These are phyloP conservation scores for Prenolepis imparis DNA, from an alignment of 2,888 invertebrate species.

Conservation along the genomic window DNA sequence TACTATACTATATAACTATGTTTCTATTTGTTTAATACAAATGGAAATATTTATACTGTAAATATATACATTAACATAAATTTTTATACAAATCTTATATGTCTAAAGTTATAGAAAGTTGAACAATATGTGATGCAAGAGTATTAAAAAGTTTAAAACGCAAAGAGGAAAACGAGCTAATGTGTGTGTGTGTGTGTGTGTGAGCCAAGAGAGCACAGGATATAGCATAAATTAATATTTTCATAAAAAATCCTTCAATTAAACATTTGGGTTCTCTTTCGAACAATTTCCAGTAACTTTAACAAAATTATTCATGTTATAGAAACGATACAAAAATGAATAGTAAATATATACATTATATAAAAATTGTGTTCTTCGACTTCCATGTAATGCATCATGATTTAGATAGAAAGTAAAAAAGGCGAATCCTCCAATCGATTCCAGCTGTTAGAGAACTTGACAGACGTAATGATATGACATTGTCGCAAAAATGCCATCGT, in stretches of 20 bases:
- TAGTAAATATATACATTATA: not conserved
- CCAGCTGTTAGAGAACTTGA: not conserved
- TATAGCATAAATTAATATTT: not conserved
- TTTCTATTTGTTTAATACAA: not conserved
- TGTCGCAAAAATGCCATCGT: not conserved
- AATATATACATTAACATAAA: constrained; percentile 32
- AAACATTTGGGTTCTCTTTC: not conserved
- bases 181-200: not conserved
- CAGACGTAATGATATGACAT: not conserved
- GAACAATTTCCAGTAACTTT: not conserved
- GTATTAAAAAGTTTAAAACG: not conserved
- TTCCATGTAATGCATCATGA: not conserved
- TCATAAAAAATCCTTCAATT: not conserved
- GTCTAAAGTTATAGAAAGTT: not conserved
- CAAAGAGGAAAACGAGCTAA: not conserved
- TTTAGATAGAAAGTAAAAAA: not conserved
- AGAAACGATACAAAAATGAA: not conserved
- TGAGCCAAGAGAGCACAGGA: not conserved
- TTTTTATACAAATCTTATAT: constrained; percentile 22
- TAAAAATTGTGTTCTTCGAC: not conserved
- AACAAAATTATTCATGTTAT: not conserved
- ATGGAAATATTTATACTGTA: not conserved
- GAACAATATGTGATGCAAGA: not conserved
- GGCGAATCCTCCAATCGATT: not conserved
- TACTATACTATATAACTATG: not conserved